These are phyloP conservation scores for Oxyruncus cristatus DNA, from an alignment of 2,113 vertebrate genomes.

Conservation along the genomic window DNA sequence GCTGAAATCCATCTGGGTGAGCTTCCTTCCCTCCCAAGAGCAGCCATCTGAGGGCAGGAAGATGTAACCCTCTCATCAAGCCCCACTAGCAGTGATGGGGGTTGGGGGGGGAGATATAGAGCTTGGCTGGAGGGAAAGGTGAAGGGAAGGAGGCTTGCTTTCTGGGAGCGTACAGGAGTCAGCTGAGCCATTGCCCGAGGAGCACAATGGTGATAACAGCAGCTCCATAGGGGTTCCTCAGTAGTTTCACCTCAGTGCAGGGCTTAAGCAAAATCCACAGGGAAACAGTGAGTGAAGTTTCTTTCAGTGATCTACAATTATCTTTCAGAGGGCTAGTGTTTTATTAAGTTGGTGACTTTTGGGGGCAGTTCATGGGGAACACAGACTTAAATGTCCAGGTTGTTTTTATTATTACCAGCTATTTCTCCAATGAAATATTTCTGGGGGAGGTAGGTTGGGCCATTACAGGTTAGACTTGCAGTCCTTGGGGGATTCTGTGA, in stretches of 20 bases:
- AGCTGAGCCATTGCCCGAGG: neutral
- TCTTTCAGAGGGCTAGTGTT: neutral
- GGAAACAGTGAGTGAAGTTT: neutral
- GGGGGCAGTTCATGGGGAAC: neutral
- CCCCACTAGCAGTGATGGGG: neutral
- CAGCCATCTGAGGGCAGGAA: slow-evolving; percentile 65
- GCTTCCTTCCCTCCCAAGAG: slow-evolving; percentile 67
- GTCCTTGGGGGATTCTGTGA: neutral
- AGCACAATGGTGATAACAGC: neutral
- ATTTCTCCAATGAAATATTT: neutral
- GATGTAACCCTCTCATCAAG: slow-evolving; percentile 5
- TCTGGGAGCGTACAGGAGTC: neutral
- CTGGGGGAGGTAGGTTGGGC: neutral
- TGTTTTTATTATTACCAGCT: neutral
- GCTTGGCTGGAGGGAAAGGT: neutral
- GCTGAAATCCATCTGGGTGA: slow-evolving; percentile 76
- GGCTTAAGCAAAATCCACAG: neutral
- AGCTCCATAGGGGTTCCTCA: neutral
- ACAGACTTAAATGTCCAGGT: neutral
- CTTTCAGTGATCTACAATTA: neutral
- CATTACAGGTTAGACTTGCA: neutral
- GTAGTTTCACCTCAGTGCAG: neutral
- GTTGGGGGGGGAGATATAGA: neutral
- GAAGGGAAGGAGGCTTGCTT: neutral
- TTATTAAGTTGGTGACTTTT: neutral